These are phyloP conservation scores for Ips typographus DNA, from an alignment of 1,140 invertebrate genomes.

Conservation along the genomic window DNA sequence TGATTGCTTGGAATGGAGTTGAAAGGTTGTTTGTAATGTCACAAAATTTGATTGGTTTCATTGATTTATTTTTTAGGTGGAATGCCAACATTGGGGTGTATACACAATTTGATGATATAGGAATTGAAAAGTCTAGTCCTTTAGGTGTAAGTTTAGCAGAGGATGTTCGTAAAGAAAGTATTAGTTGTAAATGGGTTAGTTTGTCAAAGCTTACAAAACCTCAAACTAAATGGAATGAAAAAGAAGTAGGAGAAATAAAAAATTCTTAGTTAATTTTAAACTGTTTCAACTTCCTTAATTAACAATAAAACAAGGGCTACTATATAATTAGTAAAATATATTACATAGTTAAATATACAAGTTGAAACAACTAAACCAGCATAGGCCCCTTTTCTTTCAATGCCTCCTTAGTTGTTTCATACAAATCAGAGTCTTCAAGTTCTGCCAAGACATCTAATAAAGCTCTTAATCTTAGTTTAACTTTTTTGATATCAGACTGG, in stretches of 20 bases:
- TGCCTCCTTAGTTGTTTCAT: slow-evolving; percentile 30
- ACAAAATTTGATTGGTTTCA: neutral
- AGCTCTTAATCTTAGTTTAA: slow-evolving; percentile 60
- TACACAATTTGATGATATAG: slow-evolving; percentile 53
- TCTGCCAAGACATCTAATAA: slow-evolving; percentile 59
- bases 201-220: slow-evolving; percentile 47
- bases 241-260: neutral
- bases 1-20: slow-evolving; percentile 98
- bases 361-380: slow-evolving; percentile 15
- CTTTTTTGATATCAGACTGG: slow-evolving; percentile 54
- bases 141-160: slow-evolving; percentile 61
- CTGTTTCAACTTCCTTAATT: no score
- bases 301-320: no score
- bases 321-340: slow-evolving; percentile 7
- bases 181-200: slow-evolving; percentile 64
- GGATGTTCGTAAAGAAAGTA: slow-evolving; percentile 56
- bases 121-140: slow-evolving; percentile 51
- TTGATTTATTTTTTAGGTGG: slow-evolving; percentile 47
- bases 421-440: slow-evolving; percentile 48
- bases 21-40: slow-evolving; percentile 62
- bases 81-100: slow-evolving; percentile 53
- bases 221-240: slow-evolving; percentile 26
- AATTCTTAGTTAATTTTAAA: neutral
- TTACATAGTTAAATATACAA: neutral
- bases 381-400: slow-evolving; percentile 52